Evolutionary conservation across 1,140 invertebrate genomes (phyloP).

Genomic region (Onthophagus taurus): DNA sequence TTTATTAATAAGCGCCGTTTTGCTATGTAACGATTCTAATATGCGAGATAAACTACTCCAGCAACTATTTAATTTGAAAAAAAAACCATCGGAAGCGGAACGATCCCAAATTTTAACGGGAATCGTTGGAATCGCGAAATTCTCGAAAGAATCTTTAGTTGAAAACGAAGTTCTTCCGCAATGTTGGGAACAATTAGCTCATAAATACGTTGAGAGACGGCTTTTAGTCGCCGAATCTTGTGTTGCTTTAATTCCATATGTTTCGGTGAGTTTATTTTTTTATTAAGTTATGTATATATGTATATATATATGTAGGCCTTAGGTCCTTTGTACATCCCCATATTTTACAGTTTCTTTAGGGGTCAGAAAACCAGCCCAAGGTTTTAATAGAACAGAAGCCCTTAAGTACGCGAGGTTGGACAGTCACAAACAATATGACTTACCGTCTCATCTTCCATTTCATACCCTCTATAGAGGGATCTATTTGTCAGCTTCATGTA

Average conservation of each 20-base stretch:
- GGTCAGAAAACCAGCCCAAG: too few relatives aligned
- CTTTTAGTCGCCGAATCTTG: conserved; percentile 65
- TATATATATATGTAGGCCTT: too few relatives aligned
- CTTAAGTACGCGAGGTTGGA: too few relatives aligned
- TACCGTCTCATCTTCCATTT: too few relatives aligned
- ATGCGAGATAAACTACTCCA: conserved; percentile 60
- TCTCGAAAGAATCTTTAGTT: conserved; percentile 44
- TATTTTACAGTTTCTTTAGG: too few relatives aligned
- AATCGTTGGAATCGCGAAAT: conserved; percentile 53
- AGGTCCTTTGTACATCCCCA: too few relatives aligned
- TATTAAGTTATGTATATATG: neutral
- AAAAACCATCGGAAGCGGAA: conserved; percentile 61
- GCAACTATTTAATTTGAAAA: conserved; percentile 66
- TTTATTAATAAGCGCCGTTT: conserved; percentile 54
- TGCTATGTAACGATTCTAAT: conserved; percentile 48
- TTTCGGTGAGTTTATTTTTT: conserved; percentile 43
- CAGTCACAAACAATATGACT: too few relatives aligned
- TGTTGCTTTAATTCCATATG: conserved; percentile 59
- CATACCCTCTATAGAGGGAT: too few relatives aligned
- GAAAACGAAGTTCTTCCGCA: conserved; percentile 63
- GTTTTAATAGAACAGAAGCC: too few relatives aligned
- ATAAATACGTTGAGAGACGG: conserved; percentile 61
- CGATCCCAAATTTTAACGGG: conserved; percentile 57
- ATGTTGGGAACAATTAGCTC: conserved; percentile 69
- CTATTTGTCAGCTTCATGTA: too few relatives aligned